Base-by-base conservation (phyloP, 2,113 vertebrate species). In the Eptesicus fuscus region DNA sequence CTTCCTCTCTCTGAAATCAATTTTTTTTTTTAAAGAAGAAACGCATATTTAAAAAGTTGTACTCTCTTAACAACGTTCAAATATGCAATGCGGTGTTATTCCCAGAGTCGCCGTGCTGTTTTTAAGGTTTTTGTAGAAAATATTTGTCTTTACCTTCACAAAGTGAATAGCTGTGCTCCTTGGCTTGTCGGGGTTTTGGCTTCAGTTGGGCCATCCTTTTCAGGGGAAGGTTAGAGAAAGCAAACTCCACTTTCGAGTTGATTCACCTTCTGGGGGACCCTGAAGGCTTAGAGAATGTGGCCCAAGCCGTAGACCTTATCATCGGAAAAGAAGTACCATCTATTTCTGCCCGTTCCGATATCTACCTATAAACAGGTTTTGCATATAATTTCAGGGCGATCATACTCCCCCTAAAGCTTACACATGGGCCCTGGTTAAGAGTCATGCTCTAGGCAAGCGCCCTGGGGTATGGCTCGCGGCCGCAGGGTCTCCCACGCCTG, bases 81-180 rank as follows among this genome's bases (percentile, higher is more conserved):
- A 59, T 40, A 40, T 3, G 8, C 51, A 37, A 25, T 25, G 17
- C 7, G 40, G 78, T 40, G 3, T 40, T 59, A 40, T 9, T 80
- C 14, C 30, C 14, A 4, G 77, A 61, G 53, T 30, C 3, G 25
- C 78, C 16, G 12, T 63, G 28, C 56, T 32, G 25, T 35, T 71
- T 91, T 88, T 9, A 92, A 49, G 7, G 12, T 35, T 69, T 93
- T 76, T 47, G 37, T 76, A 83, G 73, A 59, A 93, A 91, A 89
- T 32, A 9, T 14, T 71, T 71, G 40, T 88, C 88, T 92, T 91
- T 70, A 69, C 89, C 12, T 86, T 90, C 37, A 61, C 65, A 65
- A 69, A 25, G 25, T 32, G 25, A 56, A 53, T 32, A 25, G 47
- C 56, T 6, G 0, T 35, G 9, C 78, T 23, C 17, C 7, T 88